phyloP scores from a whole-genome alignment of 2,113 vertebrate genomes.

The Trinectes maculatus region DNA sequence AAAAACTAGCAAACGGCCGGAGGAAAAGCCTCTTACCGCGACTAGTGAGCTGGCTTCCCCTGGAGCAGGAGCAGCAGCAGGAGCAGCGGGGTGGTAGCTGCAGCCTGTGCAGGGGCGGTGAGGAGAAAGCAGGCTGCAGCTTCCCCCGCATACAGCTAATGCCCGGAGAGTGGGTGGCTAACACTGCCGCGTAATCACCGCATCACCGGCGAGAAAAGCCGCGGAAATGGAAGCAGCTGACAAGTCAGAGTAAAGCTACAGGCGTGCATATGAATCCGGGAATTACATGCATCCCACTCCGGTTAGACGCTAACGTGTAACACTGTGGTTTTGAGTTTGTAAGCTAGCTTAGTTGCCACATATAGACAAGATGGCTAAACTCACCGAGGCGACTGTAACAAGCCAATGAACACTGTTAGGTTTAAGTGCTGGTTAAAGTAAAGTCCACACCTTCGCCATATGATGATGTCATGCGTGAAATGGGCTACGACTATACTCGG shows the following conservation, averaged over 20 bases:
- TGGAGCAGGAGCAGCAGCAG: constrained; percentile 31
- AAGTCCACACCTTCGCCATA: too few species aligned
- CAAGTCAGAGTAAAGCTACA: constrained; percentile 10
- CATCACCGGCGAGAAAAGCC: constrained; percentile 63
- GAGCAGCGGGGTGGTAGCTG: too few species aligned
- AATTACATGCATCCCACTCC: background rate
- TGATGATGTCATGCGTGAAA: constrained; percentile 16
- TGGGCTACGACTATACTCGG: constrained; percentile 42
- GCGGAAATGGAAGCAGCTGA: constrained; percentile 68
- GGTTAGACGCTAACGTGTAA: background rate
- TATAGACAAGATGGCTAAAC: too few species aligned
- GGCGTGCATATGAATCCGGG: constrained; percentile 2
- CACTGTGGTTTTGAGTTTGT: background rate
- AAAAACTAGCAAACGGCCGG: background rate
- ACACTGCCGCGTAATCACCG: constrained; percentile 43
- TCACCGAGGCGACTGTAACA: too few species aligned
- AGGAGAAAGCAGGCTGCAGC: constrained; percentile 37
- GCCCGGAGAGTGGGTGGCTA: constrained; percentile 49
- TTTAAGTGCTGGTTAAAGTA: too few species aligned
- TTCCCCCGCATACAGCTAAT: constrained; percentile 48
- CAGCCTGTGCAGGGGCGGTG: constrained; percentile 10
- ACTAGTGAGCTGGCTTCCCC: constrained; percentile 22
- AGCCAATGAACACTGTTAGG: too few species aligned
- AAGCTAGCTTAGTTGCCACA: background rate
- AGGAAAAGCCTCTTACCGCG: constrained; percentile 36